phyloP scores from a whole-genome alignment of 2,797 vertebrate genomes.

The Meda fulgida region DNA sequence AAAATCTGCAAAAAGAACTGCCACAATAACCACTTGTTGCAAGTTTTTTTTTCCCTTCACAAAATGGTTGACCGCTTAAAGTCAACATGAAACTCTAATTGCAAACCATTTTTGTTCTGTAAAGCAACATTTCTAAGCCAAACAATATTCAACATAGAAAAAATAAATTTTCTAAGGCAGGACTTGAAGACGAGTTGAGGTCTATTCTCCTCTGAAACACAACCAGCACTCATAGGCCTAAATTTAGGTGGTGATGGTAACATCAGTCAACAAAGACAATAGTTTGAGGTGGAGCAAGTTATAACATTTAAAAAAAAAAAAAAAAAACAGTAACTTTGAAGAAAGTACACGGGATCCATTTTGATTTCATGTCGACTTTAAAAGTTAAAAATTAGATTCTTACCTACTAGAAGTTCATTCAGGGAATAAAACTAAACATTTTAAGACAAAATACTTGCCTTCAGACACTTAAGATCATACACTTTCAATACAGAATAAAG shows the following conservation, averaged over 20 bases:
- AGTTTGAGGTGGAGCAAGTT: neutral
- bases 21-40: neutral
- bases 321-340: neutral
- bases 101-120: neutral
- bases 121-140: neutral
- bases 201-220: neutral
- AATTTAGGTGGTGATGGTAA: neutral
- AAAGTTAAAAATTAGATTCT: neutral
- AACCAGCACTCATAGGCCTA: neutral
- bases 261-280: neutral
- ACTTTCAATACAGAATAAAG: neutral
- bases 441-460: neutral
- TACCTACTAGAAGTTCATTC: neutral
- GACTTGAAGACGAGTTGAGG: neutral
- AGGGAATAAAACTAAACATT: neutral
- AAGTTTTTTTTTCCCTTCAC: neutral
- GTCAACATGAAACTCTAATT: conserved; percentile 5
- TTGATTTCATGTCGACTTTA: conserved; percentile 14
- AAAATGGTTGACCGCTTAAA: neutral
- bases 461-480: neutral
- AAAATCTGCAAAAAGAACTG: neutral
- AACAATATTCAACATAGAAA: neutral
- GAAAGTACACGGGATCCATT: neutral
- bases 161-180: neutral
- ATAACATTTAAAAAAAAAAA: neutral